Conservation (phyloP, 2,113 vertebrate species). For the Seriola quinqueradiata region DNA sequence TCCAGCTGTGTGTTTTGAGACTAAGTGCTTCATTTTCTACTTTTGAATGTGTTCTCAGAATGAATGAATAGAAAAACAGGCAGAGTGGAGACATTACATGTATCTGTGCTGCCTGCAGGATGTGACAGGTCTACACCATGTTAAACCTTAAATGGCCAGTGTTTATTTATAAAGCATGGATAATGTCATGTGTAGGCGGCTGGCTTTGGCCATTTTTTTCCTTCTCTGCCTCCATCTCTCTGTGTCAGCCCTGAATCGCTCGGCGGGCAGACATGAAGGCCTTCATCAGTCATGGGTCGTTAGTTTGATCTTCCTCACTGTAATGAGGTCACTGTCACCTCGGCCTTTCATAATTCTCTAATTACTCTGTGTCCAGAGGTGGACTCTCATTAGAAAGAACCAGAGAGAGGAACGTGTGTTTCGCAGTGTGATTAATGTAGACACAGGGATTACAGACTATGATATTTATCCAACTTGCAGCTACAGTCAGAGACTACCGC, state of each 20-base stretch:
- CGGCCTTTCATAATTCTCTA: slow-evolving; percentile 74
- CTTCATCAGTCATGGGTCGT: slow-evolving; percentile 79
- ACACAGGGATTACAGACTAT: background rate
- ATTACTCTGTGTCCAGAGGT: slow-evolving; percentile 70
- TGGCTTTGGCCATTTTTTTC: background rate
- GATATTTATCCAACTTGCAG: too few relatives aligned
- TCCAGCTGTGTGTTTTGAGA: slow-evolving; percentile 13
- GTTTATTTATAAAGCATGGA: slow-evolving; percentile 50
- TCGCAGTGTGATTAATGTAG: slow-evolving; percentile 15
- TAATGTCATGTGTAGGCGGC: slow-evolving; percentile 30
- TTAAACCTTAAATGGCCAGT: background rate
- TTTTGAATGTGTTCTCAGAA: slow-evolving; percentile 1
- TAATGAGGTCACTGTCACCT: slow-evolving; percentile 81
- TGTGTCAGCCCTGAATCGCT: slow-evolving; percentile 28
- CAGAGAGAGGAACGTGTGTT: slow-evolving; percentile 19
- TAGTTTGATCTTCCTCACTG: slow-evolving; percentile 71
- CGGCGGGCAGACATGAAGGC: slow-evolving; percentile 36
- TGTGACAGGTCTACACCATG: background rate
- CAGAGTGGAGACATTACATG: background rate
- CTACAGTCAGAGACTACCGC: too few relatives aligned
- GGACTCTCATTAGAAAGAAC: slow-evolving; percentile 60
- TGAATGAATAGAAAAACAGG: background rate
- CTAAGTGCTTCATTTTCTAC: background rate
- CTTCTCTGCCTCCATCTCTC: background rate
- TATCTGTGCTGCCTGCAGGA: background rate